Evolutionary conservation across 2,113 vertebrate genomes (phyloP).

Genomic region (Platysternon megacephalum): DNA sequence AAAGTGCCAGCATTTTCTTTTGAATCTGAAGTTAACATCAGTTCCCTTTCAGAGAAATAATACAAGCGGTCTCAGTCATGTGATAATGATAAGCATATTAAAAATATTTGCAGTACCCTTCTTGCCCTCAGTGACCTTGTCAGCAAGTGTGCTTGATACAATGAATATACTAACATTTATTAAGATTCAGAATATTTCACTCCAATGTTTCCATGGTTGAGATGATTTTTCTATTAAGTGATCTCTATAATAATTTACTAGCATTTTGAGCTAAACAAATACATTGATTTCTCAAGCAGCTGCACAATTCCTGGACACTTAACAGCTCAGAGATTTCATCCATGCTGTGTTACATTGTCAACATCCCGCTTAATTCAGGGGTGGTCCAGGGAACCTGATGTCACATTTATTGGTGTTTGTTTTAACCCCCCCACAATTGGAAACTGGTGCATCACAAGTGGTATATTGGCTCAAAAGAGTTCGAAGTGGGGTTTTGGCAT

Average conservation of each 20-base stretch:
- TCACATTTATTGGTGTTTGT: neutral
- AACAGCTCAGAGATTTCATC: neutral
- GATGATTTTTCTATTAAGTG: slow-evolving; percentile 58
- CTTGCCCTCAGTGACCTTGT: slow-evolving; percentile 24
- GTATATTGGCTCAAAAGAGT: neutral
- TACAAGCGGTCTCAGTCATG: neutral
- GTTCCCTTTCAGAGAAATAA: neutral
- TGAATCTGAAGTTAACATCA: neutral
- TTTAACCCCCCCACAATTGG: neutral
- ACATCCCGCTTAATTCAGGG: neutral
- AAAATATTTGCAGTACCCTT: neutral
- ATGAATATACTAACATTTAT: slow-evolving; percentile 42
- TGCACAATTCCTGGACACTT: neutral
- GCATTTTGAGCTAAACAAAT: slow-evolving; percentile 34
- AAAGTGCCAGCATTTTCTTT: neutral
- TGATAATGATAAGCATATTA: neutral
- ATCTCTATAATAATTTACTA: slow-evolving; percentile 32
- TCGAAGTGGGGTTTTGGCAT: neutral
- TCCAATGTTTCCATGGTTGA: neutral
- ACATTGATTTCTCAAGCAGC: slow-evolving; percentile 39
- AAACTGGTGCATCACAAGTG: neutral
- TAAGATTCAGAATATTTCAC: slow-evolving; percentile 21
- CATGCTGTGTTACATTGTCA: neutral
- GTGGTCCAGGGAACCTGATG: fast-evolving
- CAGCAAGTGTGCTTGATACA: slow-evolving; percentile 9